A percentile compares a stretch with the other conserved stretches of the same genome.
Conservation (phyloP, 1,140 invertebrate genomes). For the Diorhabda elongata region DNA sequence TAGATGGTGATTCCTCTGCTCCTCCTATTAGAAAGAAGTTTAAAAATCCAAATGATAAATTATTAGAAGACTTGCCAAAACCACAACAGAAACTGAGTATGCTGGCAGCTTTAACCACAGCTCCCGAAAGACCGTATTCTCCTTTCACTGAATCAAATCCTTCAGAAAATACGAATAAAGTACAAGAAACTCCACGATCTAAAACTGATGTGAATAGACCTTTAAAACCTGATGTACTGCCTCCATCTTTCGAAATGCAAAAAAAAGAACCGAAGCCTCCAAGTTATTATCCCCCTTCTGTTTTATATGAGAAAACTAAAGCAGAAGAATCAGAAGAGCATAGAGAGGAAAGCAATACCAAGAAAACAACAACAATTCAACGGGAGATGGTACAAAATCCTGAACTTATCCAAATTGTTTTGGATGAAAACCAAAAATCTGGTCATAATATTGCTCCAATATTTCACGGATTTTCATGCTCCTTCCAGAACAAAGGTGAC, state of each 20-base stretch:
- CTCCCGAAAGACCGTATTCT: constrained; percentile 45
- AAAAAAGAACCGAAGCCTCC: constrained; percentile 28
- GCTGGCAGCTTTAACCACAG: constrained; percentile 50
- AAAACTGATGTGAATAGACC: constrained; percentile 23
- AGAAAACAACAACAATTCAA: constrained; percentile 26
- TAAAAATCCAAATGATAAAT: constrained; percentile 35
- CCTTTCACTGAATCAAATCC: constrained; percentile 26
- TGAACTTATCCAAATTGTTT: constrained; percentile 20
- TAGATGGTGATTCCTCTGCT: constrained; percentile 47
- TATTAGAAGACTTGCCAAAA: constrained; percentile 48
- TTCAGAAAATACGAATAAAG: constrained; percentile 4
- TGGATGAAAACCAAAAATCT: constrained; percentile 19
- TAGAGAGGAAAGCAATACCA: constrained; percentile 23
- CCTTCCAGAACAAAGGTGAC: constrained; percentile 38
- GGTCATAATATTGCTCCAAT: constrained; percentile 28
- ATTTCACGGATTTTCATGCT: constrained; percentile 37
- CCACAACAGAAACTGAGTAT: constrained; percentile 47
- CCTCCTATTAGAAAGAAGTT: constrained; percentile 45
- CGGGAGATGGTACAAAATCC: constrained; percentile 26
- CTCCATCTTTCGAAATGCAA: constrained; percentile 29
- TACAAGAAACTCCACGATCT: constrained; percentile 11
- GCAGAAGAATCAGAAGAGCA: constrained; percentile 20
- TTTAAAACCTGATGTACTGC: constrained; percentile 31
- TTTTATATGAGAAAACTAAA: constrained; percentile 23
- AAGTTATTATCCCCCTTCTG: constrained; percentile 26